phyloP scores from a whole-genome alignment of 2,797 vertebrate genomes.

The Pteropus rufus region DNA sequence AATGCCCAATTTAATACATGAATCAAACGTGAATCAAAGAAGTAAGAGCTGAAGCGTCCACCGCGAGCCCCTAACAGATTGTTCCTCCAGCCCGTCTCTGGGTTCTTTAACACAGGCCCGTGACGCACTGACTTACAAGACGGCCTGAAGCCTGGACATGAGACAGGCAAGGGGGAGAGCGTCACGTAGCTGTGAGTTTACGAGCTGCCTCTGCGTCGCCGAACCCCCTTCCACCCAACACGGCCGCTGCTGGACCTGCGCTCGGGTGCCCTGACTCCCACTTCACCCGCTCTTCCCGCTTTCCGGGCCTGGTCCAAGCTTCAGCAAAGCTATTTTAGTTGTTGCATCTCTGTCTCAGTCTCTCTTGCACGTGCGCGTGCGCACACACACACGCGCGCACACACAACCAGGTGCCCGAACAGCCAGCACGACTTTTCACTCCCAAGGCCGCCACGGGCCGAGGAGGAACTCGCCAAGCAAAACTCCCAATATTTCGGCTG shows the following conservation, averaged over 20 bases:
- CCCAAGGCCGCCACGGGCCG: not conserved
- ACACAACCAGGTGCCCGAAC: not conserved
- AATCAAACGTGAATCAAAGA: not conserved
- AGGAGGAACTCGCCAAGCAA: not conserved
- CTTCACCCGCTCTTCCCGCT: not conserved
- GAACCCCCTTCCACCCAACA: rapidly evolving
- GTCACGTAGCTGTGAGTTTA: not conserved
- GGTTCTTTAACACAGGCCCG: rapidly evolving
- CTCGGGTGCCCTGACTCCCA: not conserved
- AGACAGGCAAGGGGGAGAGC: not conserved
- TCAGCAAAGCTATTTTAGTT: not conserved
- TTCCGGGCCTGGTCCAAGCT: not conserved
- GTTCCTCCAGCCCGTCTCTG: rapidly evolving
- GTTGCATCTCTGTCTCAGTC: not conserved
- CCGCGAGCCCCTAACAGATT: no score
- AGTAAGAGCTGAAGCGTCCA: not conserved
- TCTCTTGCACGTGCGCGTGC: no score
- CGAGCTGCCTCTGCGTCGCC: not conserved
- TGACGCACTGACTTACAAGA: not conserved
- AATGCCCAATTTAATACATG: not conserved
- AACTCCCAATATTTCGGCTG: not conserved
- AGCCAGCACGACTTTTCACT: not conserved
- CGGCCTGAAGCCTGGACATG: no score
- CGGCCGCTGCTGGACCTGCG: not conserved
- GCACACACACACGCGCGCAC: not conserved